These are phyloP conservation scores for Aspidiotus destructor DNA, from an alignment of 2,888 invertebrate species.

Conservation along the genomic window DNA sequence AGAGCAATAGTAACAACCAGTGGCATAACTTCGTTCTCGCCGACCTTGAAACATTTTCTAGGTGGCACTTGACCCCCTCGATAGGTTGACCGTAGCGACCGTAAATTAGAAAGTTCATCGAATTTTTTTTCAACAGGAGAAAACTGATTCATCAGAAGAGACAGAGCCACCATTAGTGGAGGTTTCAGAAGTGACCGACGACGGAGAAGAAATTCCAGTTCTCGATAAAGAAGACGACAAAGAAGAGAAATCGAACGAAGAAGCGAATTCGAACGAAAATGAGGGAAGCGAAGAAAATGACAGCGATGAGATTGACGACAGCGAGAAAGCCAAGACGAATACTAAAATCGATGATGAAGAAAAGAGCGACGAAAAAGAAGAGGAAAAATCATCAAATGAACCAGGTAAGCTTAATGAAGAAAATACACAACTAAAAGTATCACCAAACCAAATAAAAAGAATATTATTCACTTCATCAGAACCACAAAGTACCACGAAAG, in stretches of 20 bases:
- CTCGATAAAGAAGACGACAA: conserved; percentile 4
- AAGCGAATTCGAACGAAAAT: conserved; percentile 37
- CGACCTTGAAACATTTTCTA: no score
- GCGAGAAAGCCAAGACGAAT: conserved; percentile 10
- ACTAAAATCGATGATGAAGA: conserved; percentile 10
- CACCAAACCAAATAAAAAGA: not conserved
- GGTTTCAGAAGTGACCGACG: conserved; percentile 21
- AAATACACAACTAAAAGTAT: not conserved
- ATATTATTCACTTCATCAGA: no score
- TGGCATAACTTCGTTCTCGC: not conserved
- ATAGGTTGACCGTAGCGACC: not conserved
- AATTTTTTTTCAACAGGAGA: conserved; percentile 7
- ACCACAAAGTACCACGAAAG: no score
- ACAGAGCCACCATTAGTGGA: conserved; percentile 21
- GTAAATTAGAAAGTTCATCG: not conserved
- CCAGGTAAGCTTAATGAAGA: not conserved
- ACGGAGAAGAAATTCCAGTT: conserved; percentile 22
- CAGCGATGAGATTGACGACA: conserved; percentile 16
- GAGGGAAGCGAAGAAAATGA: conserved; percentile 39
- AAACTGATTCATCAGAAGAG: conserved; percentile 24
- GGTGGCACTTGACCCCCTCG: not conserved
- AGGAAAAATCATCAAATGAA: not conserved
- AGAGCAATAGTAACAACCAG: not conserved
- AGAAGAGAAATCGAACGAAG: conserved; percentile 24
- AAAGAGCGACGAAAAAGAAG: not conserved